These are phyloP conservation scores for Cercopithecus petaurista DNA, from an alignment of 2,797 vertebrate genomes.

Conservation along the genomic window DNA sequence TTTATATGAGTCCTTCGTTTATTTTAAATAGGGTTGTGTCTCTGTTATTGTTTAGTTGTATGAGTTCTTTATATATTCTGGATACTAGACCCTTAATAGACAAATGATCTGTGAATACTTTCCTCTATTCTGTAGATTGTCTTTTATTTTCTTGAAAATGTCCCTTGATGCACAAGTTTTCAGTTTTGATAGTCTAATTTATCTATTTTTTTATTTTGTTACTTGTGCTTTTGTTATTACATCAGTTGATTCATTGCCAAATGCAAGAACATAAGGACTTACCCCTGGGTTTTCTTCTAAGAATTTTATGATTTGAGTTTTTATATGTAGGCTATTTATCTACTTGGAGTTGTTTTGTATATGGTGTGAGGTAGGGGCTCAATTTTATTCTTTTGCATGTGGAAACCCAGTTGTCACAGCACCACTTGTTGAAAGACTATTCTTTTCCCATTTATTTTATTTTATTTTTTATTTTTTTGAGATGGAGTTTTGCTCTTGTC, in stretches of 20 bases:
- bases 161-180: neutral
- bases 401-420: no score
- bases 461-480: no score
- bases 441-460: no score
- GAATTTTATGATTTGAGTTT: no score
- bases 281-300: no score
- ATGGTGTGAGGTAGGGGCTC: no score
- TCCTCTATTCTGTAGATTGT: neutral
- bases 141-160: neutral
- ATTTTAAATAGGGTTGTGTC: neutral
- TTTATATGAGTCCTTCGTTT: neutral
- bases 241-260: neutral
- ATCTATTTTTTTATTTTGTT: neutral
- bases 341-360: no score
- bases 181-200: neutral
- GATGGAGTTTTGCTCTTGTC: no score
- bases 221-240: neutral
- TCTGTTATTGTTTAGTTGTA: neutral
- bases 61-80: neutral
- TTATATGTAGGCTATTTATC: no score
- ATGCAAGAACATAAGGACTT: neutral
- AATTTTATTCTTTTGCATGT: no score
- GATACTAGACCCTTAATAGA: neutral
- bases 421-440: no score
- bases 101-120: neutral